phyloP scores from a whole-genome alignment of 2,113 vertebrate genomes.

The Bucco capensis region DNA sequence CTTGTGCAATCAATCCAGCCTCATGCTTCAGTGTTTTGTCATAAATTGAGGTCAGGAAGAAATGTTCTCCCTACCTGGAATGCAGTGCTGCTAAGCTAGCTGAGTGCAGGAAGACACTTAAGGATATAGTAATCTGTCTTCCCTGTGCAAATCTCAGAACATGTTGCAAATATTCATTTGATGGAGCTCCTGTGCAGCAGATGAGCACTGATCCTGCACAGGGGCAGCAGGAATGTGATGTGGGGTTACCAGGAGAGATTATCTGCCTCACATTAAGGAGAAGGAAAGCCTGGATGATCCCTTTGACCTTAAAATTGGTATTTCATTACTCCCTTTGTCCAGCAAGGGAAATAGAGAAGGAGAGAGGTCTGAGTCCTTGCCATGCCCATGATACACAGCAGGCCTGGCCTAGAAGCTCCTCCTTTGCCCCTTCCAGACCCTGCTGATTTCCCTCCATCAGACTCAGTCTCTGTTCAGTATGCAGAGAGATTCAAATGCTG shows the following conservation, averaged over 20 bases:
- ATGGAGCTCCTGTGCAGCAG: neutral
- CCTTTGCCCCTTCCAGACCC: neutral
- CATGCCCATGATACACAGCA: neutral
- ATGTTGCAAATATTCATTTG: neutral
- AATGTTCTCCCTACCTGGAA: constrained; percentile 38
- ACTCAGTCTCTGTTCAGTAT: neutral
- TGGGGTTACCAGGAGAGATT: neutral
- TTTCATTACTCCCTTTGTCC: neutral
- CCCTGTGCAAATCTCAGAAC: neutral
- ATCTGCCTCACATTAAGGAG: neutral
- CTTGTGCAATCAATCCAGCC: constrained; percentile 35
- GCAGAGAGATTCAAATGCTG: neutral
- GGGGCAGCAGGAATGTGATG: neutral
- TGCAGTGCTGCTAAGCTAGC: neutral
- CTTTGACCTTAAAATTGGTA: neutral
- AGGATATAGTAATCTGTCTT: neutral
- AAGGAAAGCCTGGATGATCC: neutral
- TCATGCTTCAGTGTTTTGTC: constrained; percentile 16
- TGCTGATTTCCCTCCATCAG: neutral
- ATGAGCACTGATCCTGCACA: neutral
- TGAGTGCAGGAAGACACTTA: neutral
- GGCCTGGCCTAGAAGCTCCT: neutral
- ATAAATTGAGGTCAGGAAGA: constrained; percentile 56
- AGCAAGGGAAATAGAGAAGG: neutral
- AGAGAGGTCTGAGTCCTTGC: neutral